Evolutionary conservation across 2,113 vertebrate species (phyloP).

Genomic region (Rafetus swinhoei): DNA sequence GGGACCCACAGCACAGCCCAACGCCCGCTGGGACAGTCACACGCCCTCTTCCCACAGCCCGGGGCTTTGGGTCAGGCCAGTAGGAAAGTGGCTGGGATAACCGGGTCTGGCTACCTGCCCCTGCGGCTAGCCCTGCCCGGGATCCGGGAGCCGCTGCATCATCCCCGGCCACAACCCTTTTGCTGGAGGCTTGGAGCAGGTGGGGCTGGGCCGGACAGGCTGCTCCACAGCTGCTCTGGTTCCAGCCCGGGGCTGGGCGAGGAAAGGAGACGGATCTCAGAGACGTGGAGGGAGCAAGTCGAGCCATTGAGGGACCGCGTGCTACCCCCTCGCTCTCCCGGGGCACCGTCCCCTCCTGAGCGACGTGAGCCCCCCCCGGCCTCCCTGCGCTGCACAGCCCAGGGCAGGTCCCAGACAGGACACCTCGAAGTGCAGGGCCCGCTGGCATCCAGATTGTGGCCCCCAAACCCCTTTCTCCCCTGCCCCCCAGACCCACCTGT

Average conservation of each 20-base stretch:
- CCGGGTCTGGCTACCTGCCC: too few relatives aligned
- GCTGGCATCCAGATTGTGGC: too few relatives aligned
- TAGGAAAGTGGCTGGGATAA: background rate
- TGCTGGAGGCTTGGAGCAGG: background rate
- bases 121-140: background rate
- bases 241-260: background rate
- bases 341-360: background rate
- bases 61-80: background rate
- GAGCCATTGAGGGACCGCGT: background rate
- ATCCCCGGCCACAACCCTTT: too few relatives aligned
- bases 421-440: too few relatives aligned
- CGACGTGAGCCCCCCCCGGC: background rate
- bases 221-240: background rate
- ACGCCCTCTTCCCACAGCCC: background rate
- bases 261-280: background rate
- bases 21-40: background rate
- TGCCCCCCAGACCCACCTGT: too few relatives aligned
- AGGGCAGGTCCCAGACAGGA: background rate
- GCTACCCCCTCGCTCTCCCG: background rate
- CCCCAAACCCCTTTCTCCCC: too few relatives aligned
- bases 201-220: background rate
- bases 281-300: too few relatives aligned
- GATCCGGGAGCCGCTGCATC: background rate
- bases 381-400: background rate
- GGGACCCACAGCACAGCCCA: background rate